Evolutionary conservation across 2,113 vertebrate species (phyloP).

Genomic region (Piprites chloris): DNA sequence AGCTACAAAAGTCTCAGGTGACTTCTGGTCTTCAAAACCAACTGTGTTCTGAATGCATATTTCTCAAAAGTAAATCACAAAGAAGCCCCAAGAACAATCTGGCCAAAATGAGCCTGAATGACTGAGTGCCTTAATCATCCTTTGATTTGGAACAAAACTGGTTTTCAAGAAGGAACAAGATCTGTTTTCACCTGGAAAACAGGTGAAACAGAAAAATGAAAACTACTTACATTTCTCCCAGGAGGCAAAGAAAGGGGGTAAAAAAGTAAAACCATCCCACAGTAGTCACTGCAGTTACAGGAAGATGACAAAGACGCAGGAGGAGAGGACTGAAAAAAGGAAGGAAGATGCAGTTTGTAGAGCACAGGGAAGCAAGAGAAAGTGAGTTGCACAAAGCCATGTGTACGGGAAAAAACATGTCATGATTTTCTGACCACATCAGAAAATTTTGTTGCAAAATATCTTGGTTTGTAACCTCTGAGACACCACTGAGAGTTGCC

Average conservation of each 20-base stretch:
- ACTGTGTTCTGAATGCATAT: neutral
- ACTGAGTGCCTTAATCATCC: neutral
- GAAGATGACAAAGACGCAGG: neutral
- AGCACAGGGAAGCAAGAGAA: neutral
- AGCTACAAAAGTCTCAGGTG: neutral
- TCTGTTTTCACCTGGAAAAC: neutral
- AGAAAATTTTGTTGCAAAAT: too few species aligned
- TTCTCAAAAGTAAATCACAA: neutral
- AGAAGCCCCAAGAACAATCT: neutral
- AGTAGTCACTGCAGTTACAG: neutral
- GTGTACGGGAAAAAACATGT: neutral
- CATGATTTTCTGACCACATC: neutral
- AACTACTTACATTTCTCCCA: neutral
- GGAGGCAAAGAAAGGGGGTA: neutral
- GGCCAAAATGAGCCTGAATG: neutral
- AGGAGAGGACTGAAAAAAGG: neutral
- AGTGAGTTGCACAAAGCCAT: neutral
- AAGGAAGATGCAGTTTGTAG: neutral
- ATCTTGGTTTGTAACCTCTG: accelerated
- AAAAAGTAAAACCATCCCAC: neutral
- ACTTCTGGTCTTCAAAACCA: neutral
- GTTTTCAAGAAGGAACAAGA: too few species aligned
- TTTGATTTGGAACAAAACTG: neutral
- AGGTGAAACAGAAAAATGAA: neutral
- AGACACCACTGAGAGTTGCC: neutral